phyloP scores from a whole-genome alignment of 1,140 invertebrate species.

The Nymphalis io region DNA sequence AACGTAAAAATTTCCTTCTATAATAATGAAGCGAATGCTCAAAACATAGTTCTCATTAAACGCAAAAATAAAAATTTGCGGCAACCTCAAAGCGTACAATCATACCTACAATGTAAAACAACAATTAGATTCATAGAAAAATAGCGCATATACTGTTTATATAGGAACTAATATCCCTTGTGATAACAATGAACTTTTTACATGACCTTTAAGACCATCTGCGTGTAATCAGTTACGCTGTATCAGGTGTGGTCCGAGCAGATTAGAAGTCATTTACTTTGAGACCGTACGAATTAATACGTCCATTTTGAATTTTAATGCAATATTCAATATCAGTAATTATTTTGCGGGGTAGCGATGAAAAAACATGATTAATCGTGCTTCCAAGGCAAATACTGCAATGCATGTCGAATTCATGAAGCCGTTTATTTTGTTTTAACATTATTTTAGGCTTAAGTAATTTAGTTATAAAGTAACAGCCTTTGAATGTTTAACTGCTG shows the following conservation, averaged over 20 bases:
- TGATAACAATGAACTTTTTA: neutral
- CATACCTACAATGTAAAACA: conserved; percentile 10
- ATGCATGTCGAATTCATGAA: neutral
- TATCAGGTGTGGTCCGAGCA: conserved; percentile 16
- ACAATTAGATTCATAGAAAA: conserved; percentile 18
- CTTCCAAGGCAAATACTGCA: conserved; percentile 14
- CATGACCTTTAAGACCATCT: conserved; percentile 36
- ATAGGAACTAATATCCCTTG: conserved; percentile 19
- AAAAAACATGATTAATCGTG: conserved; percentile 22
- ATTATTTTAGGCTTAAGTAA: neutral
- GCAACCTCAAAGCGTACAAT: conserved; percentile 31
- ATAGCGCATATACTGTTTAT: neutral
- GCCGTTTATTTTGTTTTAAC: neutral
- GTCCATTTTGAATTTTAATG: conserved; percentile 22
- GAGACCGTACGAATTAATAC: conserved; percentile 15
- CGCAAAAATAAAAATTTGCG: conserved; percentile 29
- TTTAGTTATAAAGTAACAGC: neutral
- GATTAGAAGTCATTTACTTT: conserved; percentile 17
- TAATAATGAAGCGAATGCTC: conserved; percentile 7
- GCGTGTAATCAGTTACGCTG: conserved; percentile 18
- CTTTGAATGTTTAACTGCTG: too few species aligned
- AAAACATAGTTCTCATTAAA: conserved; percentile 3
- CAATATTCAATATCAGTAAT: conserved; percentile 17
- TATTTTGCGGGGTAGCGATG: conserved; percentile 1
- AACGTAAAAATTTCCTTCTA: neutral